Base-by-base conservation (phyloP, 2,888 invertebrate genomes). In the Anthoptus insignis region DNA sequence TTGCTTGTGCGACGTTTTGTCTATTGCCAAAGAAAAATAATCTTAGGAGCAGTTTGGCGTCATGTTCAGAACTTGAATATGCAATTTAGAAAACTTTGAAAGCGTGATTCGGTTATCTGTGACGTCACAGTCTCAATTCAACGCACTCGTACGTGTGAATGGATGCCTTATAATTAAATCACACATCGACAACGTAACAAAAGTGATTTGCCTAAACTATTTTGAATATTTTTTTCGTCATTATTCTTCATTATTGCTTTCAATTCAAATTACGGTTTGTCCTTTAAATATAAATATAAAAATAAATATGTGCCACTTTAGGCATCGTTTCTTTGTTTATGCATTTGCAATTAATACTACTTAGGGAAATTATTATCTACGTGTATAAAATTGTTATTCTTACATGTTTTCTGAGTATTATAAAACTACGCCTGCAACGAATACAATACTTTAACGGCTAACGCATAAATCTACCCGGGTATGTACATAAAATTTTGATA, bases 291-390 rank as follows among this genome's bases (percentile, higher is more conserved):
- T 58, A 19, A 72, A 73, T 76, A 74, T 61, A 70, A 68, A 66
- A 73, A 68, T 76, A 72, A 65, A 68, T 68, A 65, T 58, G 64
- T 66, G 60, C 64, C 59, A 71, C 66, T 54, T 59, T 45, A 64
- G 37, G 47, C 22, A 68, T 50, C 47, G 66, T 64, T 66, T 69
- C 69, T 67, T 73, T 73, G 66, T 73, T 69, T 64, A 61, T 61
- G 60, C 52, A 32, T 69, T 57, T 66, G 67, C 67, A 72, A 52
- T 69, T 68, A 64, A 66, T 54, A 59, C 64, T 75, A 75, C 68
- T 70, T 76, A 76, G 60, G 74, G 68, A 72, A 74, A 73, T 67
- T 69, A 56, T 66, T 59, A 65, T 78, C 73, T 80, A 82, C 74
- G 81, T 73, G 74, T 78, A 79, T 70, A 79, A 79, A 81, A 77